phyloP scores from a whole-genome alignment of 1,140 invertebrate genomes.

The Sinonovacula constricta region DNA sequence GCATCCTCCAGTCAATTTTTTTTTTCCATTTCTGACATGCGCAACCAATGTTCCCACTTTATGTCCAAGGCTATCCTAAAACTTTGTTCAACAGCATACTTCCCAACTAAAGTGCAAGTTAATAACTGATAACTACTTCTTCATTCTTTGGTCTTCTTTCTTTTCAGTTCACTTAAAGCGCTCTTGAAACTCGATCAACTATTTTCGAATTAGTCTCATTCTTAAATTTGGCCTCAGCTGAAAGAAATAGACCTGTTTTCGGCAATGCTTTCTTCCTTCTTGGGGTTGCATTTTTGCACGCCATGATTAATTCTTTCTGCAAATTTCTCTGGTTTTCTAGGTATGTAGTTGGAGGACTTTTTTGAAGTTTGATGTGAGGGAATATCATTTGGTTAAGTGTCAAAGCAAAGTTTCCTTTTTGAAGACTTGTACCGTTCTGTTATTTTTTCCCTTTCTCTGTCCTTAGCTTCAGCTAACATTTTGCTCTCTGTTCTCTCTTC shows the following conservation, averaged over 20 bases:
- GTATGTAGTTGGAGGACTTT: constrained; percentile 12
- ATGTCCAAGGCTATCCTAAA: constrained; percentile 14
- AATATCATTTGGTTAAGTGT: background rate
- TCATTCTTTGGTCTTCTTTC: constrained; percentile 2
- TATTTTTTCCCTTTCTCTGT: constrained; percentile 8
- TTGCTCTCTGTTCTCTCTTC: constrained; percentile 20
- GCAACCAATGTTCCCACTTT: constrained; percentile 31
- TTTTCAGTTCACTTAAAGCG: constrained; percentile 4
- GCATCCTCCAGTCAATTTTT: background rate
- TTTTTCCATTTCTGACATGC: background rate
- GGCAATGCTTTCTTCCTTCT: constrained; percentile 11
- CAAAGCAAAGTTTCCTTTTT: constrained; percentile 26
- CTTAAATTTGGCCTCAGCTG: constrained; percentile 6
- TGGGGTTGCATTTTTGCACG: constrained; percentile 9
- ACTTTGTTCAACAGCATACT: constrained; percentile 8
- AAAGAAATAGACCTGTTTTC: constrained; percentile 5
- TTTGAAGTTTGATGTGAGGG: background rate
- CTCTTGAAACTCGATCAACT: constrained; percentile 11
- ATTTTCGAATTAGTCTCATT: constrained; percentile 12
- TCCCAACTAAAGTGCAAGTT: background rate
- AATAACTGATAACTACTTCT: constrained; percentile 10
- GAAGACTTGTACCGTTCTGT: constrained; percentile 15
- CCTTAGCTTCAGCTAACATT: constrained; percentile 18
- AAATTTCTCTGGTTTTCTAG: constrained; percentile 9
- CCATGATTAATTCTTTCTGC: constrained; percentile 11